Evolutionary conservation across 2,888 invertebrate species (phyloP).

Genomic region (Cordilura impudica): DNA sequence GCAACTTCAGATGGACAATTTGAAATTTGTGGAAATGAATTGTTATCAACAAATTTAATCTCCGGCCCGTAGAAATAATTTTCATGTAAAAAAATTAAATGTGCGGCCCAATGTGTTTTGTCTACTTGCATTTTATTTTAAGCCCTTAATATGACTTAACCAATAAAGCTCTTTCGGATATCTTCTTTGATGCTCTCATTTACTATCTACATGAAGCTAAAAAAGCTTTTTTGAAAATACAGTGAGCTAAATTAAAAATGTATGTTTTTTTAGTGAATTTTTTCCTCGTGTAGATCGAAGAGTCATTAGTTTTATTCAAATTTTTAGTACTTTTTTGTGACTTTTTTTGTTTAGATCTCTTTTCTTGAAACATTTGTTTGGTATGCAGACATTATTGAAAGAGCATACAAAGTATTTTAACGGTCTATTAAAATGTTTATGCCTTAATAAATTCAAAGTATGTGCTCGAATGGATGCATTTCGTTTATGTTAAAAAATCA

Average conservation of each 20-base stretch:
- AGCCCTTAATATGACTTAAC: slow-evolving; percentile 20
- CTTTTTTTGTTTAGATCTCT: too few relatives aligned
- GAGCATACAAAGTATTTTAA: neutral
- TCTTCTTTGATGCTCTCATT: neutral
- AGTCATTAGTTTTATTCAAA: neutral
- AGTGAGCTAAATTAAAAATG: neutral
- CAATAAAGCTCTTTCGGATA: neutral
- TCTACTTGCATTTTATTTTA: neutral
- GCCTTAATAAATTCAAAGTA: neutral
- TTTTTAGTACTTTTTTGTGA: neutral
- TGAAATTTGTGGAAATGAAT: too few relatives aligned
- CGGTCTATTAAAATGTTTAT: neutral
- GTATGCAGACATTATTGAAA: neutral
- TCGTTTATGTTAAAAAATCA: neutral
- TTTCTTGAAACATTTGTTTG: too few relatives aligned
- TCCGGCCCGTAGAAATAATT: too few relatives aligned
- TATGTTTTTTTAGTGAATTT: neutral
- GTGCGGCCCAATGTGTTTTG: neutral
- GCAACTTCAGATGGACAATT: too few relatives aligned
- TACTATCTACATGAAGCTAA: neutral
- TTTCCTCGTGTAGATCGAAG: neutral
- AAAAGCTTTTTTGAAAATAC: slow-evolving; percentile 6
- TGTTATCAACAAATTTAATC: too few relatives aligned
- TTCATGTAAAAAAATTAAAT: too few relatives aligned
- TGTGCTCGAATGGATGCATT: too few relatives aligned